Evolutionary conservation across 2,113 vertebrate genomes (phyloP), one percentile per base, ranked within the genome.

Genomic region (Chascanopsetta lugubris): DNA sequence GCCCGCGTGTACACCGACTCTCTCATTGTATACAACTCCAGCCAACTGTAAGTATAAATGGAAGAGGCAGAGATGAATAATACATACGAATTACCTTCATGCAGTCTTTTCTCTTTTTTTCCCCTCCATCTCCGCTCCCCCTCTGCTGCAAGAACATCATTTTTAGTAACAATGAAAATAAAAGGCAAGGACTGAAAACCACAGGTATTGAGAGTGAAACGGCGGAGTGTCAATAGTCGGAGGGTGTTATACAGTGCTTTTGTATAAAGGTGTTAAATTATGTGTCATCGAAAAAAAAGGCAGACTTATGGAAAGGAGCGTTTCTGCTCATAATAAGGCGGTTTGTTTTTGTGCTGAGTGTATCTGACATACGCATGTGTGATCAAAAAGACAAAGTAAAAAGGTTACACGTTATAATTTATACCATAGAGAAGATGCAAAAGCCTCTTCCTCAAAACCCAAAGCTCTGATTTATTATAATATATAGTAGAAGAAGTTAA

Each of bases 41-140:
- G 73, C 77, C 75, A 79, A 69, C 72, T 79, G 79, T 80, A 82
- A 72, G 76, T 75, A 80, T 73, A 86, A 84, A 86, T 75, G 75
- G 70, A 82, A 75, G 83, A 85, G 81, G 79, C 54, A 88, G 78
- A 51, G 55, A 90, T 90, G 84, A 86, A 84, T 86, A 84, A 90
- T 85, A 69, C 80, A 90, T 86, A 68, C 72, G 42, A 82, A 83
- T 77, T 77, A 82, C 77, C 75, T 86, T 82, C 64, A 45, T 83
- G 78, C 69, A 84, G 69, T 42, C 61, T 55, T 30, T 59, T 61
- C 66, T 73, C 55, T 21, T 7, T 9, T 13, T 17, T 9, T 27
- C 18, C 21, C 61, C 25, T 9, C 9, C 9, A 18, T 9, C 36
- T 18, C 21, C 26, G 22, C 40, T 30, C 30, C 25, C 48, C 48